Conservation (phyloP, 2,797 vertebrate species). For the Pangasius macronema region DNA sequence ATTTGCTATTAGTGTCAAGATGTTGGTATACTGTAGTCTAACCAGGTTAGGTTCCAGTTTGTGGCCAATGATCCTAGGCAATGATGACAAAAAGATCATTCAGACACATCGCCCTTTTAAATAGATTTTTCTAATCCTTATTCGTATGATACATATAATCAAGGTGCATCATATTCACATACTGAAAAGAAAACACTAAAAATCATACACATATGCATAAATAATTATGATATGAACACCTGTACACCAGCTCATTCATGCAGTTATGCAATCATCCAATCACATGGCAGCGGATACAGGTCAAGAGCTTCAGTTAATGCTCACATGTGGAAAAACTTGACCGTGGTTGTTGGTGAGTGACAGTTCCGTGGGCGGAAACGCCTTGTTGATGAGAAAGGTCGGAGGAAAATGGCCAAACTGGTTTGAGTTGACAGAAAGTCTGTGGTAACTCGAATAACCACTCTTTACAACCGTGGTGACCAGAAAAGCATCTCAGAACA, state of each 20-base stretch:
- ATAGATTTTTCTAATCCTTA: background rate
- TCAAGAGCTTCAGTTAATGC: background rate
- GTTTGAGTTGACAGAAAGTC: background rate
- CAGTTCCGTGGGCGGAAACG: background rate
- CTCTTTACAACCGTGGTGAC: background rate
- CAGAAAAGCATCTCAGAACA: background rate
- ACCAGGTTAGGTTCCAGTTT: background rate
- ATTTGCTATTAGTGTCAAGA: background rate
- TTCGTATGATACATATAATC: background rate
- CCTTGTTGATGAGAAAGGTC: background rate
- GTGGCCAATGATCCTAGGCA: background rate
- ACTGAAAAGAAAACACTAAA: background rate
- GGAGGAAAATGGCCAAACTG: background rate
- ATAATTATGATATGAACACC: background rate
- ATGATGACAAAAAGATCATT: background rate
- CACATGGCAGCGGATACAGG: background rate
- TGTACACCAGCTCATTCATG: background rate
- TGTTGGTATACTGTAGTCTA: background rate
- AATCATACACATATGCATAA: too few species aligned
- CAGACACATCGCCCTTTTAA: background rate
- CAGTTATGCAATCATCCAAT: background rate
- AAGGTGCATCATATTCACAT: background rate
- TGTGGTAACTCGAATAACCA: background rate
- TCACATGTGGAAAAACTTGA: background rate
- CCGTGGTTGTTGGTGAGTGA: background rate